Evolutionary conservation across 1,140 invertebrate genomes (phyloP).

Genomic region (Protaetia brevitarsis): DNA sequence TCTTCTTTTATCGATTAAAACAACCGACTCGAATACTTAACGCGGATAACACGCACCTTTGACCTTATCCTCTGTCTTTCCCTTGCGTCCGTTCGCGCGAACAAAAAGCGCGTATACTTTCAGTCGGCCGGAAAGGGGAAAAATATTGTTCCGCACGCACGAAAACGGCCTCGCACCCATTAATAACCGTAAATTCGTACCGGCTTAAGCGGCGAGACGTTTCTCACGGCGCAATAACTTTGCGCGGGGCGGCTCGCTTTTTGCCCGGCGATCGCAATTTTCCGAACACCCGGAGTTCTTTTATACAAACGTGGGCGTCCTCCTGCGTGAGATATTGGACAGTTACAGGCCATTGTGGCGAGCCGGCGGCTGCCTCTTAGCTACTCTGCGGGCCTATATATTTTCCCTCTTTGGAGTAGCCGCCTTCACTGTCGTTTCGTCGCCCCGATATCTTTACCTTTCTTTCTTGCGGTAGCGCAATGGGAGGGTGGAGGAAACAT

Average conservation of each 20-base stretch:
- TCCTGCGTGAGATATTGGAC: conserved; percentile 12
- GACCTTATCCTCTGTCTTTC: no score
- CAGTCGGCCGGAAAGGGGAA: no score
- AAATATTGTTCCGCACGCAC: no score
- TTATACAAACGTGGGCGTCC: conserved; percentile 10
- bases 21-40: no score
- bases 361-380: not conserved
- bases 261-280: not conserved
- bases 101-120: no score
- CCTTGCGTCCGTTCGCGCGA: no score
- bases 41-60: no score
- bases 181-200: not conserved
- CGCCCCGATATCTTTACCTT: no score
- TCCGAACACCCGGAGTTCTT: not conserved
- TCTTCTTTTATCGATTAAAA: no score
- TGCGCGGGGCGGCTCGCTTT: not conserved
- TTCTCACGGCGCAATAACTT: not conserved
- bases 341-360: conserved; percentile 13
- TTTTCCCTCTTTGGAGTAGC: not conserved
- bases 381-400: conserved; percentile 6
- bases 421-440: no score
- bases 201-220: not conserved
- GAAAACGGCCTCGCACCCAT: not conserved
- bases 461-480: no score
- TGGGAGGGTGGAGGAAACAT: no score